Base-by-base conservation (phyloP, 2,888 invertebrate species). In the Conomelus anceps region DNA sequence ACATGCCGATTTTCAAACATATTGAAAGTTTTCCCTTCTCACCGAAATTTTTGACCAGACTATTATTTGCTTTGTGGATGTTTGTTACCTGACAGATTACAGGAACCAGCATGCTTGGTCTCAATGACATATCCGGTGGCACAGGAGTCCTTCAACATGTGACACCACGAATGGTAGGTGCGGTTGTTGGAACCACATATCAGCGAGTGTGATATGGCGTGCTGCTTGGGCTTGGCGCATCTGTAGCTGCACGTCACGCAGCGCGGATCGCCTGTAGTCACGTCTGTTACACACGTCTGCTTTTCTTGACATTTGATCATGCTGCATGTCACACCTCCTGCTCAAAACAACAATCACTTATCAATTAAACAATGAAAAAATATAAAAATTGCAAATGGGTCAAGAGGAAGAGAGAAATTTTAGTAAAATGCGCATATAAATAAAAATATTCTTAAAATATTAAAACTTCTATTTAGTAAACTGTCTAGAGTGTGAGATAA, bases 81-180 rank as follows among this genome's bases (percentile, higher is more conserved):
- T 7, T 26, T 26, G 11, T n/a, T 63, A 63, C 63, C 63, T 4
- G 63, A n/a, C n/a, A 63, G 63, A n/a, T 63, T 63, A 92, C 96
- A 96, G 92, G 94, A 94, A 89, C 96, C 97, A 87, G 95, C 94
- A 92, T 96, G 94, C 92, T 95, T 95, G 86, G 96, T 95, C 92
- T 96, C 96, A 91, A 97, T 95, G 92, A 96, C 95, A 92, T 95
- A 95, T 86, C 96, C 96, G 84, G 95, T 96, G 91, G 94, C 94
- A 92, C 97, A 97, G n/a, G 96, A 95, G 92, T 96, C 96, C 93
- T 95, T 95, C 92, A 96, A 95, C 95, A 97, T 96, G 93, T 96
- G 96, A 93, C 97, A 97, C 96, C 96, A 97, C 90, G 96, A 96
- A 91, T 94, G 94, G 93, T 97, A 97, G 23, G 96, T 96, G 92